Conservation (phyloP, 2,113 vertebrate genomes). For the Zapornia atra region DNA sequence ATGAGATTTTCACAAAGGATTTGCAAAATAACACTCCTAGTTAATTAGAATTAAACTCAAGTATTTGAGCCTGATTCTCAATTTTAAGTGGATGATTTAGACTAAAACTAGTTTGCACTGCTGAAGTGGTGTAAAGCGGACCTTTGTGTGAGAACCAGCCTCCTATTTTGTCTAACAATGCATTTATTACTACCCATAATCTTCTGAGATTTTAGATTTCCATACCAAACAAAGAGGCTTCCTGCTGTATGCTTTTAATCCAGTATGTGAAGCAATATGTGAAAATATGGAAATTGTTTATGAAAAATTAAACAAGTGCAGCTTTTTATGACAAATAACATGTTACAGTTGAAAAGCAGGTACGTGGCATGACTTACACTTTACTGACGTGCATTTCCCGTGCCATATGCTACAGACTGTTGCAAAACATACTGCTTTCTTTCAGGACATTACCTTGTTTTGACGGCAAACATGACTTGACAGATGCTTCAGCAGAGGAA, state of each 20-base stretch:
- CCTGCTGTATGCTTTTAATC: neutral
- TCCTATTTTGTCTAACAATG: neutral
- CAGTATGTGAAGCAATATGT: fast-evolving
- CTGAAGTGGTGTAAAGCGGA: neutral
- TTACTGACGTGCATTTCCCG: slow-evolving; percentile 21
- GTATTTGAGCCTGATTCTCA: neutral
- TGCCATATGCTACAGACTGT: neutral
- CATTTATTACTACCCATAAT: neutral
- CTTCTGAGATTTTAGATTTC: neutral
- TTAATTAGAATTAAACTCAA: neutral
- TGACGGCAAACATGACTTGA: slow-evolving; percentile 44
- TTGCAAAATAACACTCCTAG: neutral
- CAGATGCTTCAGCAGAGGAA: slow-evolving; percentile 53
- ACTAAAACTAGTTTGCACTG: neutral
- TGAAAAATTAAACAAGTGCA: slow-evolving; percentile 49
- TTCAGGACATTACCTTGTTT: slow-evolving; percentile 50
- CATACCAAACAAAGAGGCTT: neutral
- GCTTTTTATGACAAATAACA: slow-evolving; percentile 13
- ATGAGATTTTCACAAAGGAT: slow-evolving; percentile 2
- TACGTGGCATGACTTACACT: neutral
- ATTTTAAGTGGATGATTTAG: neutral
- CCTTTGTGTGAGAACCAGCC: neutral
- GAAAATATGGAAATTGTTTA: neutral
- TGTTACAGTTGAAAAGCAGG: neutral
- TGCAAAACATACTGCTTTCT: slow-evolving; percentile 23